Evolutionary conservation across 2,797 vertebrate species (phyloP).

Genomic region (Oophaga sylvatica): DNA sequence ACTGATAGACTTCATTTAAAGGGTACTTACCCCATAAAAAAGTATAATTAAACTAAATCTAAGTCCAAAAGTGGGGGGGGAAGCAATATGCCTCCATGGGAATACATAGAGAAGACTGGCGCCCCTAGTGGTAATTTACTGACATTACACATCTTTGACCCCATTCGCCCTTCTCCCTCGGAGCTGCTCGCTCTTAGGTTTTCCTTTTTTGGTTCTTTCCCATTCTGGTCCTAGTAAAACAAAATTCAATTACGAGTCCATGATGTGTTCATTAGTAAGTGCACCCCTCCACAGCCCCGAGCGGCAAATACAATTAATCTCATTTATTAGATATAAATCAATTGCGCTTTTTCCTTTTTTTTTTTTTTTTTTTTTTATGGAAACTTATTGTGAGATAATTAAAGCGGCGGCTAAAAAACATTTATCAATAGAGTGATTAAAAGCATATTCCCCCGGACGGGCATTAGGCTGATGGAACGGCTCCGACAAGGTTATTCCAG

Average conservation of each 20-base stretch:
- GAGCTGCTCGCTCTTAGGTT: background rate
- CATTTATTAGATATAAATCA: constrained; percentile 49
- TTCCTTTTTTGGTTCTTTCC: background rate
- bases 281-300: background rate
- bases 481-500: constrained; percentile 5
- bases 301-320: constrained; percentile 36
- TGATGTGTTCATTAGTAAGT: constrained; percentile 31
- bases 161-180: background rate
- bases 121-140: background rate
- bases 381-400: constrained; percentile 48
- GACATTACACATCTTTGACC: background rate
- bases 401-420: constrained; percentile 26
- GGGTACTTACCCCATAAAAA: background rate
- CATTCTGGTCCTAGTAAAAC: background rate
- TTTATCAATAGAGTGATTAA: constrained; percentile 51
- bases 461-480: constrained; percentile 28
- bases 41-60: too few relatives aligned
- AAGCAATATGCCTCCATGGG: background rate
- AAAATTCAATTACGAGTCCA: constrained; percentile 43
- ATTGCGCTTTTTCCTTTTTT: constrained; percentile 12
- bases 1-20: background rate
- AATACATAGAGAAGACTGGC: background rate
- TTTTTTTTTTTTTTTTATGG: background rate
- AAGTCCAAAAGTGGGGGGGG: too few relatives aligned
- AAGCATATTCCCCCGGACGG: background rate